Percentiles rank a stretch among this genome's conserved stretches.
Evolutionary conservation across 2,113 vertebrate genomes (phyloP).

Genomic region (Cariama cristata): DNA sequence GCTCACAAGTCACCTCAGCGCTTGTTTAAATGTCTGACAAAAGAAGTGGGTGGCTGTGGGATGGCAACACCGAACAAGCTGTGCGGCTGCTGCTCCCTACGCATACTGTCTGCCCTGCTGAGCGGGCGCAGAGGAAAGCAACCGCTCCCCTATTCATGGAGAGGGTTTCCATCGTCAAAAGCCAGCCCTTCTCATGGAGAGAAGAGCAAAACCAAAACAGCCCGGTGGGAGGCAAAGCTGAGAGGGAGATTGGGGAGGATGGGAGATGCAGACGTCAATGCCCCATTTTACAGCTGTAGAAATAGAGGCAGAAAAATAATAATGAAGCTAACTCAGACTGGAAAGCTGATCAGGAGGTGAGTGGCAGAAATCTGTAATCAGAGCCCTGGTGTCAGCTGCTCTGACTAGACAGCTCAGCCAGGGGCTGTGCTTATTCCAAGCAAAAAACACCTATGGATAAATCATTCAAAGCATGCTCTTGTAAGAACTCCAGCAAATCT

Average conservation of each 20-base stretch:
- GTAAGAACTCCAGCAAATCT: not conserved
- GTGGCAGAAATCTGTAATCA: not conserved
- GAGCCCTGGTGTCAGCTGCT: not conserved
- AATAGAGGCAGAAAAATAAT: not conserved
- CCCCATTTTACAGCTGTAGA: not conserved
- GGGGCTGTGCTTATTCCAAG: not conserved
- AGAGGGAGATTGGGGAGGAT: not conserved
- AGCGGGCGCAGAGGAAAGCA: not conserved
- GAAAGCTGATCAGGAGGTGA: not conserved
- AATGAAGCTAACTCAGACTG: not conserved
- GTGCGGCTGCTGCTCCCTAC: not conserved
- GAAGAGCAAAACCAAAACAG: not conserved
- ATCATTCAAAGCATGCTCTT: not conserved
- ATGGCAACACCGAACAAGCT: not conserved
- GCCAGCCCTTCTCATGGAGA: not conserved
- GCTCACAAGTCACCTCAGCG: accelerated
- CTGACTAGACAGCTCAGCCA: not conserved
- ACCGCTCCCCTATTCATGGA: accelerated
- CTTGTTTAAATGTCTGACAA: not conserved
- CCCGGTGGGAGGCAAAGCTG: not conserved
- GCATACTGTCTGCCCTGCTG: accelerated
- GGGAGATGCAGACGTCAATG: not conserved
- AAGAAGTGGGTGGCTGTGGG: not conserved
- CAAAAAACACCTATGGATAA: not conserved
- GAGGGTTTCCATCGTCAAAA: not conserved